Conservation (phyloP, 2,888 invertebrate species). For the Dynastes tityus region DNA sequence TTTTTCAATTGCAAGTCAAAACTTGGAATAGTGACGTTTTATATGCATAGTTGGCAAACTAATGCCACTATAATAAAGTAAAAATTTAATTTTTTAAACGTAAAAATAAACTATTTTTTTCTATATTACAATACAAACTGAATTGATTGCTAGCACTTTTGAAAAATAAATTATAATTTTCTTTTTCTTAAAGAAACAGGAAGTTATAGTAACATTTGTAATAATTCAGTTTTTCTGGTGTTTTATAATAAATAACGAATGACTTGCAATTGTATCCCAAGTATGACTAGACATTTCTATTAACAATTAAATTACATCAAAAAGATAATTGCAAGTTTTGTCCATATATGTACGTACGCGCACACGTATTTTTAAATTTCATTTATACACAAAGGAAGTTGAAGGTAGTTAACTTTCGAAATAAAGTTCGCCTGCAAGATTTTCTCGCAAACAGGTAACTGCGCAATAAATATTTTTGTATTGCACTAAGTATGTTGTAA, state of each 20-base stretch:
- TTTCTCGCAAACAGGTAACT: too few species aligned
- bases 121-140: too few species aligned
- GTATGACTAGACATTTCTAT: background rate
- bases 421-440: background rate
- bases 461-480: too few species aligned
- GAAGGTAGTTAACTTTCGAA: slow-evolving; percentile 1
- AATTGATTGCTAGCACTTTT: background rate
- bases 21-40: slow-evolving; percentile 50
- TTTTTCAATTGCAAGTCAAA: slow-evolving; percentile 49
- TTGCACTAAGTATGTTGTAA: too few species aligned
- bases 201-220: background rate
- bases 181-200: background rate
- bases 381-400: background rate
- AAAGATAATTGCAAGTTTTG: background rate
- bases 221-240: too few species aligned
- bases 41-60: slow-evolving; percentile 49
- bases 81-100: slow-evolving; percentile 14
- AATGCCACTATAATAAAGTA: slow-evolving; percentile 15
- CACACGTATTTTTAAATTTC: background rate
- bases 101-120: too few species aligned
- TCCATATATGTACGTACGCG: background rate
- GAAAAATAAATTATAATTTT: background rate
- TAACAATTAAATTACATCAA: background rate
- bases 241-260: background rate
- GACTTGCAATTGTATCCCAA: background rate